These are phyloP conservation scores for Habroteleia sp. DNA, from an alignment of 2,888 invertebrate genomes.

Conservation along the genomic window DNA sequence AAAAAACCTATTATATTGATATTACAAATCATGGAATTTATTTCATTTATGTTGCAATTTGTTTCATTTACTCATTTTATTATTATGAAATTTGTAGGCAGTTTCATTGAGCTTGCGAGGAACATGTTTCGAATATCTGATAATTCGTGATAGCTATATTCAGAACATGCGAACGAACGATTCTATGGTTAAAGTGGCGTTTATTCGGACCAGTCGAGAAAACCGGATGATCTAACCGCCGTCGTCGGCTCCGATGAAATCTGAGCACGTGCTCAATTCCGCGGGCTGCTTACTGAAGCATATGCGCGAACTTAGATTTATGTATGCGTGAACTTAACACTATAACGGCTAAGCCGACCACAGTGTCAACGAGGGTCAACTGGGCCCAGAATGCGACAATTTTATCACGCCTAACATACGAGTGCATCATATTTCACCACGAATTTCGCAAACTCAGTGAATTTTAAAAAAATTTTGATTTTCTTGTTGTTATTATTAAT, in stretches of 20 bases:
- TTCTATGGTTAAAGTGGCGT: conserved; percentile 31
- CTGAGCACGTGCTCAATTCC: conserved; percentile 81
- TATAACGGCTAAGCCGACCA: conserved; percentile 80
- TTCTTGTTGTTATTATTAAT: no score
- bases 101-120: no score
- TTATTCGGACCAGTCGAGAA: conserved; percentile 57
- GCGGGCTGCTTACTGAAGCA: conserved; percentile 72
- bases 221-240: conserved; percentile 78
- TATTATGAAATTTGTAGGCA: no score
- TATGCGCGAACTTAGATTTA: conserved; percentile 79
- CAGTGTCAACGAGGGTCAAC: conserved; percentile 80
- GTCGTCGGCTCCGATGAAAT: conserved; percentile 75
- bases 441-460: conserved; percentile 58
- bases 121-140: no score
- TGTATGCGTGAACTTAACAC: conserved; percentile 80
- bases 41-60: no score
- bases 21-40: no score
- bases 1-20: no score
- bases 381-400: conserved; percentile 81
- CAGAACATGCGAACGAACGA: conserved; percentile 1
- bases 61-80: no score
- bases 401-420: conserved; percentile 74
- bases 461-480: no score
- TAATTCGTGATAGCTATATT: no score
- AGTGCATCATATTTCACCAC: conserved; percentile 69